A percentile compares a stretch with the other conserved stretches of the same genome.
Conservation (phyloP, 1,140 invertebrate species). For the Latrodectus geometricus region DNA sequence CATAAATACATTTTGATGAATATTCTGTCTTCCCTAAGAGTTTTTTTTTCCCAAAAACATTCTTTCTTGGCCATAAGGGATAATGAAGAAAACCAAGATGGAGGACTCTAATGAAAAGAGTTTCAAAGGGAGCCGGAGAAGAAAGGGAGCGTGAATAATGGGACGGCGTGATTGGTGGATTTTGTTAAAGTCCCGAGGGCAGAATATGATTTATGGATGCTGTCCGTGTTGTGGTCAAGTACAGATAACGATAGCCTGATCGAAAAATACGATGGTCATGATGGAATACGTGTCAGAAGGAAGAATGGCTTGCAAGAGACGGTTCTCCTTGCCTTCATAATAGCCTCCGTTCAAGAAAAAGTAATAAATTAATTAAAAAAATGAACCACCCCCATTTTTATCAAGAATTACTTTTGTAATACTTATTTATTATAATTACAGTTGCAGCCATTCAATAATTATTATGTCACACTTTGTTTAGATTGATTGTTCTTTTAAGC, state of each 20-base stretch:
- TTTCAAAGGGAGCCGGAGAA: neutral
- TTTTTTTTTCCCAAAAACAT: too few species aligned
- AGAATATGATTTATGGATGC: neutral
- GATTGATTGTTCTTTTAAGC: too few species aligned
- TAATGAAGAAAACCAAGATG: too few species aligned
- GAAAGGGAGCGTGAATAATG: slow-evolving; percentile 15
- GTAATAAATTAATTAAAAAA: neutral
- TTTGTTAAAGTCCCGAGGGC: slow-evolving; percentile 3
- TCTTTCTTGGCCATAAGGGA: too few species aligned
- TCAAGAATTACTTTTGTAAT: neutral
- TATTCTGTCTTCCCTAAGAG: too few species aligned
- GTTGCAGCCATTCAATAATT: neutral
- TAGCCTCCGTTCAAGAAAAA: neutral
- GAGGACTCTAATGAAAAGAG: too few species aligned
- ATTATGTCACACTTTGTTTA: too few species aligned
- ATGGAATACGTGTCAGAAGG: too few species aligned
- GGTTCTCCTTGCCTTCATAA: neutral
- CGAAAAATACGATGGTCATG: too few species aligned
- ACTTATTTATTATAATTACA: neutral
- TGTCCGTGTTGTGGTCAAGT: neutral
- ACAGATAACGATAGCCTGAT: too few species aligned
- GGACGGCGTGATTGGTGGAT: slow-evolving; percentile 12
- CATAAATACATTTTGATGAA: too few species aligned
- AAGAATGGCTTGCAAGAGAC: too few species aligned
- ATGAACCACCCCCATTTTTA: neutral